Base-by-base conservation (phyloP, 2,888 invertebrate species). In the Drosophila falleni region DNA sequence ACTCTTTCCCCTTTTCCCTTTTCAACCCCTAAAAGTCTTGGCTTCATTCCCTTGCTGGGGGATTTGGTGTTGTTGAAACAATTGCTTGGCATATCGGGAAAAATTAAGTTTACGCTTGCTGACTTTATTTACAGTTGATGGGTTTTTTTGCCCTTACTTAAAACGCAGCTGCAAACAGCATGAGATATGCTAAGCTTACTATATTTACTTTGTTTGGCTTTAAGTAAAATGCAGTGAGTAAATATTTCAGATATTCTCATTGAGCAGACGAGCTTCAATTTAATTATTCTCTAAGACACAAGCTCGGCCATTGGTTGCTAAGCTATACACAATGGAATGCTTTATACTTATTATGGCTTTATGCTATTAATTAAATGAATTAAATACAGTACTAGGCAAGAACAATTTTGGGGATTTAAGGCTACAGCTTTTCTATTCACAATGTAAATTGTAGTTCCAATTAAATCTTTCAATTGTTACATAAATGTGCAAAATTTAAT, bases 91-190 rank as follows among this genome's bases (percentile, higher is more conserved):
- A 89, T 83, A 89, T 84, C 75, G 65, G 58, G 58, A 80, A 59
- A 83, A 85, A 85, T 89, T 85, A 84, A 84, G 71, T 85, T 85
- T 71, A 80, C 81, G 89, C 87, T 87, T 16, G 41, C 65, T 89
- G 84, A 74, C 68, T 85, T 85, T 73, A 87, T 87, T 84, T 69
- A 71, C 80, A 70, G 58, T 65, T 75, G 60, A 71, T 64, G 73
- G 63, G 47, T 44, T 69, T 68, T 60, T 47, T 49, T 29, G 31
- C 15, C 15, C 41, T 33, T 46, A 26, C 16, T 47, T 41, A n/a
- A 46, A 46, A n/a, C n/a, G 19, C 44, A 42, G 47, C 49, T 50
- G 35, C 41, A 49, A 42, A 37, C 39, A 31, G 13, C 58, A 8
- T 35, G 46, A 58, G 62, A 64, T 64, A 65, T 31, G 63, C 50